Conservation (phyloP, 92 coral and sea anemone genomes). For the Chrysogorgia sp. region DNA sequence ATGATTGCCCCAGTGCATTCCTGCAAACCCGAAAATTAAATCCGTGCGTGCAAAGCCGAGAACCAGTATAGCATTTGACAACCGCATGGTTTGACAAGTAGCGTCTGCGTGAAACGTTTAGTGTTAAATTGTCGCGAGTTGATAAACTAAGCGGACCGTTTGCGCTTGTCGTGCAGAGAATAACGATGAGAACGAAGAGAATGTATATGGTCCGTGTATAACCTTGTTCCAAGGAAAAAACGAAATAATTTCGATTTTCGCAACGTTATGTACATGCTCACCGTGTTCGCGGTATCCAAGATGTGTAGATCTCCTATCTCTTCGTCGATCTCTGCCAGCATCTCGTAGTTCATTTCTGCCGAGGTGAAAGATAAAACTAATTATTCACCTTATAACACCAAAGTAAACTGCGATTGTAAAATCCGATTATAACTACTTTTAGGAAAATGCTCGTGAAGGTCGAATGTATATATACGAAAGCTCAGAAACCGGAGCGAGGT, state of each 20-base stretch:
- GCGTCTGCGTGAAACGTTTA: conserved; percentile 3
- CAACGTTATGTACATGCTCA: conserved; percentile 44
- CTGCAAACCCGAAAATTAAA: not conserved
- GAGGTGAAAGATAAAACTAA: too few species aligned
- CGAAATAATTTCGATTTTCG: too few species aligned
- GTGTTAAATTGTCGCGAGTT: not conserved
- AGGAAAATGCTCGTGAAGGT: too few species aligned
- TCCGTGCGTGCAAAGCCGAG: not conserved
- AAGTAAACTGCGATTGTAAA: too few species aligned
- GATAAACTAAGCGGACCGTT: conserved; percentile 1
- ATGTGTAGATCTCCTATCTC: conserved; percentile 79
- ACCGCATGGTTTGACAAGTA: not conserved
- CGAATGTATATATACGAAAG: too few species aligned
- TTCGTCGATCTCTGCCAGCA: conserved; percentile 76
- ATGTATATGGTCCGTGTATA: too few species aligned
- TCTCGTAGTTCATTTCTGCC: conserved; percentile 81
- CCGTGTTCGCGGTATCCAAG: conserved; percentile 84
- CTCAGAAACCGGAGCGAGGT: too few species aligned
- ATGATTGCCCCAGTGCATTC: not conserved
- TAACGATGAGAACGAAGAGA: too few species aligned
- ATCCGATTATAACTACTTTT: too few species aligned
- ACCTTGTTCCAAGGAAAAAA: too few species aligned
- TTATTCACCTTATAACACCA: too few species aligned
- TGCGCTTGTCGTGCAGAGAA: conserved; percentile 11
- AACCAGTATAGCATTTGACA: not conserved